Conservation (phyloP, 23 tunicate species). For the Halocynthia roretzi region DNA sequence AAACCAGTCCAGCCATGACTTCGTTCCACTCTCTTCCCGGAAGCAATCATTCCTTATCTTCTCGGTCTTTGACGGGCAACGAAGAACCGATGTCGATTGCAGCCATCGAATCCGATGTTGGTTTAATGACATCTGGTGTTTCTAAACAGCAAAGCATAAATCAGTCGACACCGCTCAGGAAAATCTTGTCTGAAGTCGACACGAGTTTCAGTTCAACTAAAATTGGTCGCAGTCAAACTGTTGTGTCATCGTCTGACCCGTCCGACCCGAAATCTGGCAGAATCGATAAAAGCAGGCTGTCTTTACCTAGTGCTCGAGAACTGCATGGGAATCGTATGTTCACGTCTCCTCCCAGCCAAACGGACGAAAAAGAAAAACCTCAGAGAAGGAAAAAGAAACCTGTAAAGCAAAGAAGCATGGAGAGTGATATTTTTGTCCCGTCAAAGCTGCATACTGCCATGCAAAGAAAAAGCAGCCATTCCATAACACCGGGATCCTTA, state of each 20-base stretch:
- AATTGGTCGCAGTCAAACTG: too few species aligned
- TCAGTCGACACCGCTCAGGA: conserved; percentile 18
- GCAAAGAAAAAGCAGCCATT: background rate
- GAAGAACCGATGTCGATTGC: conserved; percentile 10
- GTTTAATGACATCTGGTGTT: background rate
- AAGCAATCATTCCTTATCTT: background rate
- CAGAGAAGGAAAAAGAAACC: conserved; percentile 3
- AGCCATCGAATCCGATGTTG: conserved; percentile 22
- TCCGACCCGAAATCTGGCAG: too few species aligned
- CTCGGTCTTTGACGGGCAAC: background rate
- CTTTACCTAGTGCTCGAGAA: too few species aligned
- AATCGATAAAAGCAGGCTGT: too few species aligned
- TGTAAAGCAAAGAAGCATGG: conserved; percentile 12
- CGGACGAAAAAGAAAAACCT: background rate
- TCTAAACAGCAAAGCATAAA: background rate
- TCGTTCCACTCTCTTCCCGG: background rate
- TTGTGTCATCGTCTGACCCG: too few species aligned
- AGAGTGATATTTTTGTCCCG: conserved; percentile 1
- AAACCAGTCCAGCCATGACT: background rate
- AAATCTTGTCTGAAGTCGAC: conserved; percentile 9
- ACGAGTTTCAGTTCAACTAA: background rate
- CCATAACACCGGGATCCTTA: background rate
- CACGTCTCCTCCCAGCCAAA: too few species aligned
- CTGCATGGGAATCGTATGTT: too few species aligned
- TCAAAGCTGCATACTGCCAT: background rate